Evolutionary conservation across 2,113 vertebrate species (phyloP).

Genomic region (Potamarius usumacintae): DNA sequence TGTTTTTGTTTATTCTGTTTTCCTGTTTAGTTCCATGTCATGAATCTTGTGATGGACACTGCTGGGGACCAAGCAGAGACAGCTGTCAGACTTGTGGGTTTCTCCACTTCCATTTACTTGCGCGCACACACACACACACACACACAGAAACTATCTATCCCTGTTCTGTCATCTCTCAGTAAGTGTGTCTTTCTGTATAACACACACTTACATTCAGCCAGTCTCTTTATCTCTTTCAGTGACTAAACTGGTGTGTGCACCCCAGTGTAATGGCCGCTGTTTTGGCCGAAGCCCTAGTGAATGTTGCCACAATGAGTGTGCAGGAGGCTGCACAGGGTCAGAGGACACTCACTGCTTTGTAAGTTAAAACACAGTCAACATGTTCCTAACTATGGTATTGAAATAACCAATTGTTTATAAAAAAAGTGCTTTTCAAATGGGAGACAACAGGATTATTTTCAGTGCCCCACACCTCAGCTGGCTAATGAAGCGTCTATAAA

Average conservation of each 20-base stretch:
- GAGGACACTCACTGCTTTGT: conserved; percentile 88
- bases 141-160: not conserved
- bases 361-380: conserved; percentile 61
- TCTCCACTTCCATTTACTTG: not conserved
- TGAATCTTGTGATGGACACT: conserved; percentile 68
- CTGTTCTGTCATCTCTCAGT: not conserved
- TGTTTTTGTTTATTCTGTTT: not conserved
- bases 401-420: conserved; percentile 1
- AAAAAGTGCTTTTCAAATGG: not conserved
- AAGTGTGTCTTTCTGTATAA: not conserved
- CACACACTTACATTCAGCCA: not conserved
- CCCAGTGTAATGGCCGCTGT: conserved; percentile 89
- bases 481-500: not conserved
- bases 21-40: conserved; percentile 64
- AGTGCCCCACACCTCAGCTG: not conserved
- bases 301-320: conserved; percentile 91
- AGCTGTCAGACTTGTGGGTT: conserved; percentile 82
- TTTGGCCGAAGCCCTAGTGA: conserved; percentile 85
- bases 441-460: not conserved
- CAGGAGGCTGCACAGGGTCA: conserved; percentile 86
- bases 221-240: conserved; percentile 67
- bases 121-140: not conserved
- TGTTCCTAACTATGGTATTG: not conserved
- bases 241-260: conserved; percentile 89
- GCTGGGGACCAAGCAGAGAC: conserved; percentile 79